A percentile compares a stretch with the other conserved stretches of the same genome.
These are phyloP conservation scores for Pseudomyrmex sp. DNA, from an alignment of 1,140 invertebrate genomes.

Conservation along the genomic window DNA sequence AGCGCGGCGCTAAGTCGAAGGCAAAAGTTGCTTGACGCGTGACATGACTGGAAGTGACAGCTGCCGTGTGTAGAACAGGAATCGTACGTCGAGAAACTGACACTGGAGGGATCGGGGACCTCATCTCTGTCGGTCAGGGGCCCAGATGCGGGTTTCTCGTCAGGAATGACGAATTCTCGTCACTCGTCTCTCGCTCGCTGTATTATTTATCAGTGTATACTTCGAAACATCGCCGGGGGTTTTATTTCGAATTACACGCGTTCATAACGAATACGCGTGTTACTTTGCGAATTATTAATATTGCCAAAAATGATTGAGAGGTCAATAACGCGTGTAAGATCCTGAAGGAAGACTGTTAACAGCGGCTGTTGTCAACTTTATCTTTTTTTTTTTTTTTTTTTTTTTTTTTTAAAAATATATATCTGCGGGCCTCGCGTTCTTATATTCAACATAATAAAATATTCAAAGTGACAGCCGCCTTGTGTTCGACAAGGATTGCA, in stretches of 20 bases:
- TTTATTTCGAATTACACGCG: neutral
- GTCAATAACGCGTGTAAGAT: neutral
- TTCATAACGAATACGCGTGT: slow-evolving; percentile 3
- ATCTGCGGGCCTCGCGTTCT: neutral
- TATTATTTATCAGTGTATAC: slow-evolving; percentile 24
- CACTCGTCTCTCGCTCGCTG: slow-evolving; percentile 29
- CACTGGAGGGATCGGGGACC: slow-evolving; percentile 47
- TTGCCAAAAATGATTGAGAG: neutral
- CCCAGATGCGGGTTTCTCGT: slow-evolving; percentile 42
- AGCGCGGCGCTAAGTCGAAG: slow-evolving; percentile 36
- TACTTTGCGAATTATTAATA: too few relatives aligned
- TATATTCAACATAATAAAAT: slow-evolving; percentile 28
- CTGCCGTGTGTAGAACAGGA: slow-evolving; percentile 70
- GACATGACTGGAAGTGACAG: slow-evolving; percentile 75
- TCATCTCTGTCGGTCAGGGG: slow-evolving; percentile 45
- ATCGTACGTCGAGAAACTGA: slow-evolving; percentile 66
- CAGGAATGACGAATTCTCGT: slow-evolving; percentile 71
- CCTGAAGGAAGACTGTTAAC: neutral
- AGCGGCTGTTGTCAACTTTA: neutral
- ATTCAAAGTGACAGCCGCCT: slow-evolving; percentile 61
- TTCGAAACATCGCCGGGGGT: neutral
- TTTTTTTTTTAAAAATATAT: neutral
- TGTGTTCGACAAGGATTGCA: slow-evolving; percentile 34
- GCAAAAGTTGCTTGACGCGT: slow-evolving; percentile 71
- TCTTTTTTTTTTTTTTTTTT: neutral